Evolutionary conservation across 2,888 invertebrate species (phyloP).

Genomic region (Cephus runcator): DNA sequence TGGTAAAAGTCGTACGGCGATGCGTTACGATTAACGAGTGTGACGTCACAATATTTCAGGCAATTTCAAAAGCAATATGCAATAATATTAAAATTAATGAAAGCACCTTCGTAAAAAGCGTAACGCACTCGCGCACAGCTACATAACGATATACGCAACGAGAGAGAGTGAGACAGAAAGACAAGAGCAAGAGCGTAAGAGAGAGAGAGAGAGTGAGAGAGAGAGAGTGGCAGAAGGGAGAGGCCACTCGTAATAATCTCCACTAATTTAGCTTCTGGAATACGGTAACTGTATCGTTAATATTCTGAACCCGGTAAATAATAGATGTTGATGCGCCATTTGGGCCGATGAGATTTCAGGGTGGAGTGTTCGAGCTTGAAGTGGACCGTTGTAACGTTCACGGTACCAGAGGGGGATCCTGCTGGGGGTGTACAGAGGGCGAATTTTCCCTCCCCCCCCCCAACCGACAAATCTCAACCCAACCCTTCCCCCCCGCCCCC

Average conservation of each 20-base stretch:
- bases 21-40: slow-evolving; percentile 28
- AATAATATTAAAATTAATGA: slow-evolving; percentile 54
- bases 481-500: slow-evolving; percentile 24
- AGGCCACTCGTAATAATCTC: slow-evolving; percentile 63
- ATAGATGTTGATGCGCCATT: slow-evolving; percentile 65
- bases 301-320: slow-evolving; percentile 63
- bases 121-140: slow-evolving; percentile 12
- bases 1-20: slow-evolving; percentile 1
- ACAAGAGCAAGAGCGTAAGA: slow-evolving; percentile 12
- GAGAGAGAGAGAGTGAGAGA: slow-evolving; percentile 17
- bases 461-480: neutral
- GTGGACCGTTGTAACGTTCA: slow-evolving; percentile 20
- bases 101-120: slow-evolving; percentile 40
- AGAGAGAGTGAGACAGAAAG: slow-evolving; percentile 7
- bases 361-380: slow-evolving; percentile 55
- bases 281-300: slow-evolving; percentile 64
- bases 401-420: neutral
- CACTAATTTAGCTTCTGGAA: slow-evolving; percentile 64
- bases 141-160: slow-evolving; percentile 12
- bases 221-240: slow-evolving; percentile 26
- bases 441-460: neutral
- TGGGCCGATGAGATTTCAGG: slow-evolving; percentile 65
- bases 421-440: neutral
- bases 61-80: slow-evolving; percentile 52
- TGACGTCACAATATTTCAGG: slow-evolving; percentile 37